Base-by-base conservation (phyloP, 2,888 invertebrate genomes). In the Saturnia japonica region DNA sequence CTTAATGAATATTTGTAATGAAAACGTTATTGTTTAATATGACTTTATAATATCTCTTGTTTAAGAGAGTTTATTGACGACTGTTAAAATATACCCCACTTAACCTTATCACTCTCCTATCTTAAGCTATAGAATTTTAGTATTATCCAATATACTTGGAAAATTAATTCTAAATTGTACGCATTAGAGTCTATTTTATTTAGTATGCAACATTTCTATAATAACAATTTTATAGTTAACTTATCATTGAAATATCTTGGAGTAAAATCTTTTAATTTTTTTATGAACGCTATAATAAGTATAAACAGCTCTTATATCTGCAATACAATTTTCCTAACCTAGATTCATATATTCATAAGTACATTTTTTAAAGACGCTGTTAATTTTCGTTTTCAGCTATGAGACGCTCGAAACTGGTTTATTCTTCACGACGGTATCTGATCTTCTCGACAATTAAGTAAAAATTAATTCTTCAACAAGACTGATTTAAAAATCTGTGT, bases 341-440 rank as follows among this genome's bases (percentile, higher is more conserved):
- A 69, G 22, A 12, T 25, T 57, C 25, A 2, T 54, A 54, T 54
- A 9, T 12, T 43, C 40, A 60, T 47, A 28, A 0, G 42, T 51
- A 16, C n/a, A 34, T 43, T n/a, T 34, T 57, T 47, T 57, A 43
- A n/a, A 14, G 42, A 28, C 11, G 51, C 51, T 22, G 8, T 71
- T 1, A n/a, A 51, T 69, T 43, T 74, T 73, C 67, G 68, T 64
- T 85, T 85, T 67, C 83, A 85, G 85, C 72, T 85, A 73, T 85
- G 76, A 85, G 77, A 62, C 69, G 22, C 8, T 62, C 28, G 57
- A 67, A 19, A 42, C 64, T 34, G n/a, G 64, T 64, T 62, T 6
- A 28, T 62, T 34, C 64, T 19, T 40, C 64, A 40, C 64, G 9
- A 64, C 19, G 19, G 16, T n/a, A 64, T 64, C 64, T 40, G 40